Evolutionary conservation across 2,113 vertebrate genomes (phyloP).

Genomic region (Gulo gulo): DNA sequence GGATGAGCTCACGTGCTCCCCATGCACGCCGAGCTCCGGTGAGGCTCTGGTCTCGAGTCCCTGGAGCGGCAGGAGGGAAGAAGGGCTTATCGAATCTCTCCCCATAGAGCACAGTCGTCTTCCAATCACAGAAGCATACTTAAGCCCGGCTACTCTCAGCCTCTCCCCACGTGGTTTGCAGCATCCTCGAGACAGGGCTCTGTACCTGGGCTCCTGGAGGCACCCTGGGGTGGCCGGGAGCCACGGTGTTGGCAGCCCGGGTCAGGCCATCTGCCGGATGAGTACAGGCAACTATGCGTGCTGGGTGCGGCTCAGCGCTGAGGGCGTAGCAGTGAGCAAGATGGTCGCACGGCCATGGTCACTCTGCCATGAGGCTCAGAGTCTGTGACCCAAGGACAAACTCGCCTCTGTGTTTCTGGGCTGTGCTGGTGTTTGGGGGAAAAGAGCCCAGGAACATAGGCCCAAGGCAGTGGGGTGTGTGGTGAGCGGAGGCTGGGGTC

Average conservation of each 20-base stretch:
- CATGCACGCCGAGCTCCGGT: rapidly evolving
- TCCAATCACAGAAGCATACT: neutral
- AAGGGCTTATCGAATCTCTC: neutral
- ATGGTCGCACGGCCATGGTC: neutral
- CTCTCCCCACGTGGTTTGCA: neutral
- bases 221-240: neutral
- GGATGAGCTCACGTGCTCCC: too few relatives aligned
- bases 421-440: neutral
- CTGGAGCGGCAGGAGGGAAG: too few relatives aligned
- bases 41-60: neutral
- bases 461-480: too few relatives aligned
- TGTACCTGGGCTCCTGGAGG: neutral
- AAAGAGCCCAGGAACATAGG: rapidly evolving
- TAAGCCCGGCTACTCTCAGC: neutral
- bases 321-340: rapidly evolving
- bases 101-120: rapidly evolving
- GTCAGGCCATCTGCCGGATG: rapidly evolving
- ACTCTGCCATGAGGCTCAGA: rapidly evolving
- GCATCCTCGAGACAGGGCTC: rapidly evolving
- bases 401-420: rapidly evolving
- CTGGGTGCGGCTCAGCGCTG: rapidly evolving
- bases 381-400: neutral
- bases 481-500: neutral
- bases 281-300: rapidly evolving
- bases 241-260: rapidly evolving